Base-by-base conservation (phyloP, 2,888 invertebrate species). In the Megalurothrips usitatus region DNA sequence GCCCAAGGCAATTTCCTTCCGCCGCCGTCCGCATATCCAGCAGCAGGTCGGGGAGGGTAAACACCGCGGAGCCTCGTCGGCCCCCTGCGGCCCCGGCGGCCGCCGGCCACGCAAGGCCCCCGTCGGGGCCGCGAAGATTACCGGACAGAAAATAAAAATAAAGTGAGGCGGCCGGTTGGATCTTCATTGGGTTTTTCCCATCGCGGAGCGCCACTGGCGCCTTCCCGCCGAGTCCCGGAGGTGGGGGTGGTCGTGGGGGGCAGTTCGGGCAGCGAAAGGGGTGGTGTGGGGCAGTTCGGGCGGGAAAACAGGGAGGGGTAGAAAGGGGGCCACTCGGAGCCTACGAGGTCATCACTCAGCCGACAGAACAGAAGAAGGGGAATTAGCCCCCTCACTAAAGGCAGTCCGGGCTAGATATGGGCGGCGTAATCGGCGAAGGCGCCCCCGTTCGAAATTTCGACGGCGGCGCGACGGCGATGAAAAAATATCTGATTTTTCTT, bases 171-270 rank as follows among this genome's bases (percentile, higher is more conserved):
- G 26, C 26, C 4, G 68, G 23, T 75, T 75, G 68, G 23, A 75
- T 75, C 68, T 75, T 75, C 68, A 75, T 75, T 75, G 68, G 68
- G 68, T 75, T 75, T 75, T 75, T 26, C 68, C 68, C 68, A 75
- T 75, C 68, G 68, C 1, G 26, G 8, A 75, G 68, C 68, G 68
- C 68, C 9, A 23, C 23, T 23, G 68, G 68, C 10, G 68, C 23
- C 58, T 19, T 58, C 14, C 11, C 58, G 6, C 68, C 26, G 68
- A 8, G 68, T 23, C 23, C 23, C 8, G 68, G 9, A 23, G 68
- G 1, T 23, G 23, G 68, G 68, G 68, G 68, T 26, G 58, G 58
- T 14, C 8, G 68, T 23, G 68, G 68, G 68, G 23, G 9, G 68
- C 23, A 23, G 34, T n/a, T n/a, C n/a, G 6, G 34, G 34, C 3